phyloP scores from a whole-genome alignment of 2,797 vertebrate genomes.

The Poeciliopsis infans region DNA sequence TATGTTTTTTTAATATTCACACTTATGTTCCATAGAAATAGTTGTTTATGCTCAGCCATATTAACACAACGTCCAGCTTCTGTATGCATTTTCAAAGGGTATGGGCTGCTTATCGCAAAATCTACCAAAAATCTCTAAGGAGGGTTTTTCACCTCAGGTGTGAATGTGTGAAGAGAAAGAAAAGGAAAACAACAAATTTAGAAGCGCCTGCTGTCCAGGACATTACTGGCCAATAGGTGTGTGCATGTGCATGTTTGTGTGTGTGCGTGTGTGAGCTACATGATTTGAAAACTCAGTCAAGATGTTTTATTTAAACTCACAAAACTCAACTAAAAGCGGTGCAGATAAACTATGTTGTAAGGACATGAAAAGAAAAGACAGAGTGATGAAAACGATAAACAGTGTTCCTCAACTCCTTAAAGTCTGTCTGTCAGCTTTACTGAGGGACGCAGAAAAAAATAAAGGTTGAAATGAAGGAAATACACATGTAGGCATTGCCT shows the following conservation, averaged over 20 bases:
- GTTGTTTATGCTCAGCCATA: constrained; percentile 35
- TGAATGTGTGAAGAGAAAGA: constrained; percentile 53
- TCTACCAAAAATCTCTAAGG: constrained; percentile 48
- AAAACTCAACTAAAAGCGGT: constrained; percentile 57
- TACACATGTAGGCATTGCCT: constrained; percentile 47
- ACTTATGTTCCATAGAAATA: constrained; percentile 28
- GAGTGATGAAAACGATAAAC: constrained; percentile 70
- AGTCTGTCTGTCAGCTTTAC: constrained; percentile 57
- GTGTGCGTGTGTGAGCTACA: constrained; percentile 36
- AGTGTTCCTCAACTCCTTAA: constrained; percentile 59
- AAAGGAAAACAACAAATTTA: constrained; percentile 59
- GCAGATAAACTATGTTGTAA: constrained; percentile 40
- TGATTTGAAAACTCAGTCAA: constrained; percentile 58
- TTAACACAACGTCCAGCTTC: constrained; percentile 40
- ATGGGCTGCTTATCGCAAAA: constrained; percentile 47
- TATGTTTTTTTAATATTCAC: constrained; percentile 7
- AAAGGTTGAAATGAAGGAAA: constrained; percentile 41
- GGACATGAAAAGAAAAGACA: constrained; percentile 34
- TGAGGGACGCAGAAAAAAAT: constrained; percentile 51
- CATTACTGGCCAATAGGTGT: constrained; percentile 64
- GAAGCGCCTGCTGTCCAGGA: constrained; percentile 60
- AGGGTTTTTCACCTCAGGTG: constrained; percentile 70
- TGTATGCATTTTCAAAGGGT: constrained; percentile 50
- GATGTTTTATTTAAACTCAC: constrained; percentile 73
- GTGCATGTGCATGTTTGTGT: constrained; percentile 54